Base-by-base conservation (phyloP, 1,140 invertebrate species). In the Pogonognathellus flavescens region DNA sequence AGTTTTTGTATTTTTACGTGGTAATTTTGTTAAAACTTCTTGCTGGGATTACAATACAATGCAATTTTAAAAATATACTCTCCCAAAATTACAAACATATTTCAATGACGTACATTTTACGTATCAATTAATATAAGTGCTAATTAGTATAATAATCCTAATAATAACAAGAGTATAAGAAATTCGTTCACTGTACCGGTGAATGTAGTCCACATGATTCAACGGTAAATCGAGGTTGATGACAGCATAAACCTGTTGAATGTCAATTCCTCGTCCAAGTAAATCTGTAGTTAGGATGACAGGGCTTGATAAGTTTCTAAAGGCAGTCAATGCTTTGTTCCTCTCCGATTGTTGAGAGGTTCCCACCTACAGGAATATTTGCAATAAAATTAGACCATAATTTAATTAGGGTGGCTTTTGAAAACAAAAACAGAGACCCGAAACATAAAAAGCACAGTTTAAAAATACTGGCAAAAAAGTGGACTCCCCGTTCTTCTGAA, bases 201-300 rank as follows among this genome's bases (percentile, higher is more conserved):
- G 84, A 57, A 85, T 80, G 53, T 85, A 85, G 49, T 80, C 76
- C 0, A 52, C 84, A 0, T 41, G 4, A 13, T 80, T 3, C 22
- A 31, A 59, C n/a, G 84, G 84, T 22, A 85, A 49, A 60, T 85
- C 84, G 18, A 13, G 81, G 25, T 85, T 85, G 52, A 85, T 81
- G 0, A 85, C 84, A 16, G n/a, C 10, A 16, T 25, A 49, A 16
- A 85, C 31, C 41, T 85, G 84, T 22, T 81, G 84, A 1, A 85
- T 72, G 41, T 85, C 84, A 60, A 85, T 57, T 59, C 84, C 84
- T 8, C 84, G 52, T 57, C 72, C 84, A 0, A 85, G 11, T 25
- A 85, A 20, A 57, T 85, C 84, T 11, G 84, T 53, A 0, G 84
- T 60, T 0, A 85, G 57, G 13, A 85, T 9, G 14, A 80, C 41